Evolutionary conservation across 2,113 vertebrate genomes (phyloP).

Genomic region (Epinephelus moara): DNA sequence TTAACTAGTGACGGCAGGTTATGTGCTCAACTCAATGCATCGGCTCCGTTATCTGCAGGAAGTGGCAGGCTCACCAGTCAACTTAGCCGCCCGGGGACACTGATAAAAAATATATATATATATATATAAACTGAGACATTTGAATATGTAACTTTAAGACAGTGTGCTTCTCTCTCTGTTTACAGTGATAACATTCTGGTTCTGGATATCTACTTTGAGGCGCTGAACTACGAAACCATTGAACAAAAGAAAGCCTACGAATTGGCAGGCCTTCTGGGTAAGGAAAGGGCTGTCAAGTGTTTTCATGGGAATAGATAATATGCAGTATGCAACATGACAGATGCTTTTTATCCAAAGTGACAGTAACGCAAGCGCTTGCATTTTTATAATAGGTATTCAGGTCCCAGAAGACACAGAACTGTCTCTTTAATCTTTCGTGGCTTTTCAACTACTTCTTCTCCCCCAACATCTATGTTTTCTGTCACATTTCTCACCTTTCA

Average conservation of each 20-base stretch:
- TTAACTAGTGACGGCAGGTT: slow-evolving; percentile 45
- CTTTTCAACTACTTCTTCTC: slow-evolving; percentile 14
- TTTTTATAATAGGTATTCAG: slow-evolving; percentile 50
- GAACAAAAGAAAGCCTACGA: slow-evolving; percentile 99
- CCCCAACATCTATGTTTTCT: slow-evolving; percentile 25
- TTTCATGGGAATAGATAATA: slow-evolving; percentile 35
- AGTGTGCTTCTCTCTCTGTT: slow-evolving; percentile 46
- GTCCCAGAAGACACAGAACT: slow-evolving; percentile 38
- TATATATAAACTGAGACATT: slow-evolving; percentile 24
- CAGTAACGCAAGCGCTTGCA: slow-evolving; percentile 35
- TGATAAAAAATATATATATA: background rate
- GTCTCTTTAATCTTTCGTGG: slow-evolving; percentile 42
- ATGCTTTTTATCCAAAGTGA: slow-evolving; percentile 55
- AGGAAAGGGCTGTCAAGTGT: slow-evolving; percentile 66
- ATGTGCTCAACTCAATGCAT: slow-evolving; percentile 50
- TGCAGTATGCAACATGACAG: slow-evolving; percentile 42
- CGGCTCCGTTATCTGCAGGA: slow-evolving; percentile 45
- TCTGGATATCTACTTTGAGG: slow-evolving; percentile 98
- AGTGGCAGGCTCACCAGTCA: slow-evolving; percentile 21
- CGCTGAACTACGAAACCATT: slow-evolving; percentile 98
- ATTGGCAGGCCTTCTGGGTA: slow-evolving; percentile 96
- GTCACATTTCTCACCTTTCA: slow-evolving; percentile 29
- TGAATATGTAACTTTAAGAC: slow-evolving; percentile 34
- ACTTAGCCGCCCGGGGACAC: slow-evolving; percentile 13
- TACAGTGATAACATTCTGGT: slow-evolving; percentile 98